Evolutionary conservation across 53 echinoderm and acorn worm species (phyloP).

Genomic region (Echinarachnius parma): DNA sequence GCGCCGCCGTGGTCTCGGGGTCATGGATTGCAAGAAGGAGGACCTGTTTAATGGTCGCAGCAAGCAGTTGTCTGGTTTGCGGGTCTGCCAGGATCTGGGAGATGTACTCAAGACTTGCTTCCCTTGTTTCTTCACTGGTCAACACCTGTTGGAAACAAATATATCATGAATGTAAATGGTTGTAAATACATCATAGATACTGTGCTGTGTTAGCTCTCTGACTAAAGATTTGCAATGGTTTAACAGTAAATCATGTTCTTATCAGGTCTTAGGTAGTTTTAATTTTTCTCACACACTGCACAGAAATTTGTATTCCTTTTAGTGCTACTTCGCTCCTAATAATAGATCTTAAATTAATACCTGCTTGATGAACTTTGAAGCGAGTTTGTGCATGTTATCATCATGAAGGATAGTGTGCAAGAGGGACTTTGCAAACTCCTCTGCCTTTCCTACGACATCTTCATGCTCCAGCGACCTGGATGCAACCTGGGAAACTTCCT

Average conservation of each 20-base stretch:
- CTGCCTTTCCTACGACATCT: constrained; percentile 64
- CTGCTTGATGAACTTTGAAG: constrained; percentile 61
- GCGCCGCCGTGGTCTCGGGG: constrained; percentile 34
- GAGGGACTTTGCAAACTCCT: constrained; percentile 77
- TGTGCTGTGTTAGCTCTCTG: no score
- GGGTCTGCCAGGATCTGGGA: constrained; percentile 64
- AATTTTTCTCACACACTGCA: no score
- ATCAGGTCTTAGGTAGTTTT: no score
- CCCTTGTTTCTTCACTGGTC: constrained; percentile 51
- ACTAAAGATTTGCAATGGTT: no score
- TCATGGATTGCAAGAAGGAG: constrained; percentile 37
- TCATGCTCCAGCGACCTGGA: constrained; percentile 75
- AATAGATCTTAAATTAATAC: no score
- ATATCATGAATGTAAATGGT: no score
- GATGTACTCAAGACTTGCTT: constrained; percentile 51
- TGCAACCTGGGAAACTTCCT: constrained; percentile 84
- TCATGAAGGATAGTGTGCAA: constrained; percentile 66
- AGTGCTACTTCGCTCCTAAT: no score
- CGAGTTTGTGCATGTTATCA: constrained; percentile 63
- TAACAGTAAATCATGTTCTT: no score
- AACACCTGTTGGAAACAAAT: no score
- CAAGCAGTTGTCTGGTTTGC: constrained; percentile 55
- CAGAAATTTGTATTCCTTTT: no score
- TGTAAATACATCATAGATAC: no score
- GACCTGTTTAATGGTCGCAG: constrained; percentile 50